Percentiles rank a stretch among this genome's conserved stretches.
These are phyloP conservation scores for Amiota communis DNA, from an alignment of 2,888 invertebrate genomes.

Conservation along the genomic window DNA sequence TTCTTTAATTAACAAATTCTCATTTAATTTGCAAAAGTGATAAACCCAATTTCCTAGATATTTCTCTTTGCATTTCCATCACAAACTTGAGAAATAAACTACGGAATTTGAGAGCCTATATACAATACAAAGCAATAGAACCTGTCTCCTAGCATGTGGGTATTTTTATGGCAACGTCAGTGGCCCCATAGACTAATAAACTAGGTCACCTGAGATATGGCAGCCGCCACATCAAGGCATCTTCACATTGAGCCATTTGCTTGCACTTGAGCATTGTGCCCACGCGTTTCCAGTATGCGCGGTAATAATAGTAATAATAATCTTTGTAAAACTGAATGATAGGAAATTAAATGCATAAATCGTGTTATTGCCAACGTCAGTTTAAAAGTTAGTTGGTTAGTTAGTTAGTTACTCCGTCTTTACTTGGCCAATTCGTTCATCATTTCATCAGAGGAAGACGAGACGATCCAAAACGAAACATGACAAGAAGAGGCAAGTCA, in stretches of 20 bases:
- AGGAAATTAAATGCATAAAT: conserved; percentile 65
- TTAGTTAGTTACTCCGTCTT: background rate
- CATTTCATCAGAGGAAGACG: background rate
- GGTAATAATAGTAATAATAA: conserved; percentile 37
- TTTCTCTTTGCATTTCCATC: conserved; percentile 30
- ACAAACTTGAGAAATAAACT: conserved; percentile 6
- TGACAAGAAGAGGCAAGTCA: conserved; percentile 40
- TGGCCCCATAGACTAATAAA: conserved; percentile 41
- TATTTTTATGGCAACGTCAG: conserved; percentile 39
- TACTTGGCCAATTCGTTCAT: conserved; percentile 1
- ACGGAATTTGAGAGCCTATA: too few species aligned
- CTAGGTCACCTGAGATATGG: conserved; percentile 40
- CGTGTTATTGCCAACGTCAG: conserved; percentile 47
- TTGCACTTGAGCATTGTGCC: conserved; percentile 39
- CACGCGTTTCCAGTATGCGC: conserved; percentile 46
- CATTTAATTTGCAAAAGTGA: conserved; percentile 53
- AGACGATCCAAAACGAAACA: conserved; percentile 43
- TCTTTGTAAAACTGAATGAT: conserved; percentile 50
- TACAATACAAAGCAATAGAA: background rate
- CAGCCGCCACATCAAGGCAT: conserved; percentile 10
- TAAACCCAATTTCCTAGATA: conserved; percentile 36
- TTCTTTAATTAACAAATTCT: conserved; percentile 50
- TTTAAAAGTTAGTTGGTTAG: conserved; percentile 1
- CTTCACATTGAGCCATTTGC: background rate
- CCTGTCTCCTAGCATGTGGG: conserved; percentile 26